Percentiles rank a stretch among this genome's conserved stretches.
Conservation (phyloP, 2,113 vertebrate species). For the Apteryx owenii region DNA sequence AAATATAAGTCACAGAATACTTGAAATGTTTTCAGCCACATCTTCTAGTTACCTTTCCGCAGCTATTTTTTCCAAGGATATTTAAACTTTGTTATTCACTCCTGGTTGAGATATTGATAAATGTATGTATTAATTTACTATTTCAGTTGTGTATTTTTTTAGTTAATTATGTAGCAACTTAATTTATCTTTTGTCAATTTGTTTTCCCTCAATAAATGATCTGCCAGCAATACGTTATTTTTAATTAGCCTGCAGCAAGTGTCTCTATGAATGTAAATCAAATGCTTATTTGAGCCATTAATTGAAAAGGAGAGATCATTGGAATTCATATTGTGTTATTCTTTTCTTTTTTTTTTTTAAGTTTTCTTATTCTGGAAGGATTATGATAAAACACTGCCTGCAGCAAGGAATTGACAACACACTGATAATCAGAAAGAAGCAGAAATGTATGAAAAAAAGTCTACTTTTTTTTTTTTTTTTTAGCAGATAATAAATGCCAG, state of each 20-base stretch:
- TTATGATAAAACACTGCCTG: constrained; percentile 39
- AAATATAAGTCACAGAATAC: neutral
- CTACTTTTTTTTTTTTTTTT: neutral
- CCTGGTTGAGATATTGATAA: constrained; percentile 45
- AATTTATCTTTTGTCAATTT: constrained; percentile 71
- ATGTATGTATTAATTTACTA: constrained; percentile 40
- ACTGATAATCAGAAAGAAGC: neutral
- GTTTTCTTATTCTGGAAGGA: constrained; percentile 4
- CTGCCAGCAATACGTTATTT: constrained; percentile 45
- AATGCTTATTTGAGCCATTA: constrained; percentile 59
- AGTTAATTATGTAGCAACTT: constrained; percentile 48
- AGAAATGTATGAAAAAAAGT: neutral
- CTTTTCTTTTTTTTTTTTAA: neutral
- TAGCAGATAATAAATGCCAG: neutral
- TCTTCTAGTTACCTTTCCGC: neutral
- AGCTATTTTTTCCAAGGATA: neutral
- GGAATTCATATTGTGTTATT: constrained; percentile 22
- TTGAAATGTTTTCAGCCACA: neutral
- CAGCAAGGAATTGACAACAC: constrained; percentile 10
- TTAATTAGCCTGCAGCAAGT: constrained; percentile 66
- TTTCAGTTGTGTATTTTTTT: constrained; percentile 8
- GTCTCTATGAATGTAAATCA: constrained; percentile 55
- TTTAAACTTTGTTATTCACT: neutral
- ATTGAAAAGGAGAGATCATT: constrained; percentile 49
- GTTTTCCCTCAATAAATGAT: constrained; percentile 65